Evolutionary conservation across 2,888 invertebrate species (phyloP), one percentile per base, ranked within the genome.

Genomic region (Meiosimyza decipiens): DNA sequence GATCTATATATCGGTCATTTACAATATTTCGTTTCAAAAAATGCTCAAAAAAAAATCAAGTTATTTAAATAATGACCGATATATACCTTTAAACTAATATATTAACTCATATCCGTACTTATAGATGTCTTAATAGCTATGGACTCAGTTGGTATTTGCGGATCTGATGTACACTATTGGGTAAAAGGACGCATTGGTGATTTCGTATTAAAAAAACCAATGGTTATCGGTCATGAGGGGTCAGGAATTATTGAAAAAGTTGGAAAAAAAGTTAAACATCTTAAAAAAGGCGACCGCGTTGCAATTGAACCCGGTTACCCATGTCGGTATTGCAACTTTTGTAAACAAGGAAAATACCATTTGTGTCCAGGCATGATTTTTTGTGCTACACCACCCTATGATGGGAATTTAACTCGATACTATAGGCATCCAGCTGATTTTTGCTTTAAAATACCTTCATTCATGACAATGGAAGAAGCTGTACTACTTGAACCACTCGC

Each of bases 151-250:
- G 98, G 98, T 16, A 98, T 99, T 82, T 99, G 98, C 85, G 98
- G 98, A 1, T 94, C 94, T 0, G 98, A 99, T 87, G 95, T 99
- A 6, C 97, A 97, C 87, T 98, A 98, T 88, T 91, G 95, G 88
- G 92, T 91, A 51, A 88, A 92, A 76, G 98, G 98, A 12, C 86
- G 90, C 18, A 97, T 97, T 83, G 98, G 96, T 0, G 91, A 94
- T 84, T 98, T 97, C 84, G 88, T 97, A 49, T 90, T 98, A 0
- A 90, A 91, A 74, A 90, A 91, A 65, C 98, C 98, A 11, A 97
- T 98, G 97, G 90, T 98, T 49, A 93, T 98, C 84, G 98, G 98
- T 0, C 98, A 99, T 84, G 99, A 99, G 87, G 93, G 97, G 0
- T 90, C 94, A 0, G 95, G 95, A 13, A 90, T 92, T 28, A 93